Evolutionary conservation across 2,797 vertebrate genomes (phyloP).

Genomic region (Meriones psammophilus): DNA sequence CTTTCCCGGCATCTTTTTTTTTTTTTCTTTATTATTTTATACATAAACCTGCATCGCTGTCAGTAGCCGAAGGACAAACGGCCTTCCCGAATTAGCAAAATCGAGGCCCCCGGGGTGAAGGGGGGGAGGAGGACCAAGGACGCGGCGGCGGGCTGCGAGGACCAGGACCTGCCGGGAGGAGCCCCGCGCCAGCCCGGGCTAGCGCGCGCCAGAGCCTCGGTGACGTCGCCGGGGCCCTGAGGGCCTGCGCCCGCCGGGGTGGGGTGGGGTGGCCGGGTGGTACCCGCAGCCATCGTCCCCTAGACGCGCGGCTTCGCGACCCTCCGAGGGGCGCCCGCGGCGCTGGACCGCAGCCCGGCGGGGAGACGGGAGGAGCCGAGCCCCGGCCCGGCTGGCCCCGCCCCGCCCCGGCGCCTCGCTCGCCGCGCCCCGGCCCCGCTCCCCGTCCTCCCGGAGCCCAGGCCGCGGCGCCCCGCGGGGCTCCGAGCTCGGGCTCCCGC

Average conservation of each 20-base stretch:
- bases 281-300: background rate
- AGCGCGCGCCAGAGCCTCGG: constrained; percentile 72
- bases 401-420: background rate
- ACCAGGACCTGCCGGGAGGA: constrained; percentile 57
- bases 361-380: background rate
- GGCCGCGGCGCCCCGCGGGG: background rate
- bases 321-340: background rate
- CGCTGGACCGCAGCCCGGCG: background rate
- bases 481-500: background rate
- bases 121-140: constrained; percentile 71
- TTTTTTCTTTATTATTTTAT: constrained; percentile 36
- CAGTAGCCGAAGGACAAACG: constrained; percentile 67
- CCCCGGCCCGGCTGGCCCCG: background rate
- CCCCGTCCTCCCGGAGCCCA: background rate
- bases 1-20: constrained; percentile 60
- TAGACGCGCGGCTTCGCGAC: background rate
- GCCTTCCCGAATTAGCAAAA: constrained; percentile 68
- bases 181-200: background rate
- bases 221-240: constrained; percentile 69
- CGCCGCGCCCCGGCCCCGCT: background rate
- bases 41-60: constrained; percentile 54
- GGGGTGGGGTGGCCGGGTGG: background rate
- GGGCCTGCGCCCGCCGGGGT: constrained; percentile 35
- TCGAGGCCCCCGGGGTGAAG: constrained; percentile 60
- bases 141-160: constrained; percentile 15